phyloP scores from a whole-genome alignment of 2,888 invertebrate genomes.

The Cremastinae sp. region DNA sequence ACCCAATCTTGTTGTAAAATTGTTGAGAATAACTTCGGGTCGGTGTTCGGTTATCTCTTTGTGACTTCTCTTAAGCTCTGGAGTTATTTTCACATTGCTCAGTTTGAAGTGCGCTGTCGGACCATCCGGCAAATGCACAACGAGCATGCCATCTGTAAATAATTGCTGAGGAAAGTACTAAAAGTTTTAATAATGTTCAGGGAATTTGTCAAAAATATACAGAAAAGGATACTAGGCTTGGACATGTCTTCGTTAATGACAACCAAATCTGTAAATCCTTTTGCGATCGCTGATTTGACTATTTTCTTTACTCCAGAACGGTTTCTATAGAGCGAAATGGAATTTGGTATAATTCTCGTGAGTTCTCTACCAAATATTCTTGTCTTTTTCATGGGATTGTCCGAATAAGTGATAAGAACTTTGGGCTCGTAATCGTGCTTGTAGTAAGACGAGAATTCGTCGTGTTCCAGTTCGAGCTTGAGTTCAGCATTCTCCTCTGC shows the following conservation, averaged over 20 bases:
- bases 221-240: constrained; percentile 86
- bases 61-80: constrained; percentile 89
- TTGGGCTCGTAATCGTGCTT: constrained; percentile 93
- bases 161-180: constrained; percentile 63
- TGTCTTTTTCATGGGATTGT: constrained; percentile 94
- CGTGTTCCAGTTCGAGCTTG: constrained; percentile 88
- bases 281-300: constrained; percentile 90
- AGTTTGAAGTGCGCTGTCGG: constrained; percentile 98
- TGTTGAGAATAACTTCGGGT: constrained; percentile 96
- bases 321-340: constrained; percentile 91
- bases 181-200: constrained; percentile 22
- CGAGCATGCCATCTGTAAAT: constrained; percentile 89
- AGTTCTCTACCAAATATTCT: constrained; percentile 96
- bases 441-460: constrained; percentile 95
- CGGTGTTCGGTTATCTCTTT: constrained; percentile 92
- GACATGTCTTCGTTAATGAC: constrained; percentile 97
- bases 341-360: constrained; percentile 95
- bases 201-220: constrained; percentile 5
- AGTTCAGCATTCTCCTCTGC: constrained; percentile 89
- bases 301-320: constrained; percentile 96
- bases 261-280: constrained; percentile 92
- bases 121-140: constrained; percentile 97
- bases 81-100: constrained; percentile 94
- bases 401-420: constrained; percentile 96
- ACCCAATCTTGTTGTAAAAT: constrained; percentile 97